A percentile compares a stretch with the other conserved stretches of the same genome.
Evolutionary conservation across 1,140 invertebrate genomes (phyloP).

Genomic region (Drosophila yakuba): DNA sequence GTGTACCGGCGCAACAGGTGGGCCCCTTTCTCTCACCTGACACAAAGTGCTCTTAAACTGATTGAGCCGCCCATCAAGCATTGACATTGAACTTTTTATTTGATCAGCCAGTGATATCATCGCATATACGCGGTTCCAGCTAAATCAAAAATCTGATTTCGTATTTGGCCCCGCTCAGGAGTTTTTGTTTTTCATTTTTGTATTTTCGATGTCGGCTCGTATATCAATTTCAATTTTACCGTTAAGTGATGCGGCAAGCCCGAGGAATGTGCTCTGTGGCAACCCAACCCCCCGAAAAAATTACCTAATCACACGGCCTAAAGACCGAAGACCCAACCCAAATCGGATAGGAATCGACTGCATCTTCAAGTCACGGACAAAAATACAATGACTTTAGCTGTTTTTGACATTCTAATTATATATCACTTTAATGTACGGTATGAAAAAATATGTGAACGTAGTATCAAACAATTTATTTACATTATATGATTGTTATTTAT

Average conservation of each 20-base stretch:
- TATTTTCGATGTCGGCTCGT: conserved; percentile 36
- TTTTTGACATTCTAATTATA: background rate
- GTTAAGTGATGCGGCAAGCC: conserved; percentile 56
- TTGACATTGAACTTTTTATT: conserved; percentile 76
- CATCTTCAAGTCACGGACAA: background rate
- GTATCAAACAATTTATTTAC: too few relatives aligned
- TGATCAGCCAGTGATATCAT: conserved; percentile 53
- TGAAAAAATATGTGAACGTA: background rate
- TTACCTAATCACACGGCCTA: conserved; percentile 51
- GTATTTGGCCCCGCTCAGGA: conserved; percentile 4
- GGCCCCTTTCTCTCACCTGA: conserved; percentile 53
- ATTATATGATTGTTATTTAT: too few relatives aligned
- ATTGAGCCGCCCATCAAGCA: conserved; percentile 51
- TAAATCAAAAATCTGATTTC: conserved; percentile 35
- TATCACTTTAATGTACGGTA: background rate
- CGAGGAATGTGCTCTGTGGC: conserved; percentile 28
- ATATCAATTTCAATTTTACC: conserved; percentile 61
- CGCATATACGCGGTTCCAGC: conserved; percentile 13
- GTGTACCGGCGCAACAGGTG: conserved; percentile 74
- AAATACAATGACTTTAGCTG: background rate
- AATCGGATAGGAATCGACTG: conserved; percentile 1
- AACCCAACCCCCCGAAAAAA: conserved; percentile 36
- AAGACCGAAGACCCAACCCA: conserved; percentile 22
- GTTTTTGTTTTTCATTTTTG: conserved; percentile 6
- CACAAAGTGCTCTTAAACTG: conserved; percentile 56